These are phyloP conservation scores for Leptinotarsa undecemlineata DNA, from an alignment of 1,140 invertebrate species.

Conservation along the genomic window DNA sequence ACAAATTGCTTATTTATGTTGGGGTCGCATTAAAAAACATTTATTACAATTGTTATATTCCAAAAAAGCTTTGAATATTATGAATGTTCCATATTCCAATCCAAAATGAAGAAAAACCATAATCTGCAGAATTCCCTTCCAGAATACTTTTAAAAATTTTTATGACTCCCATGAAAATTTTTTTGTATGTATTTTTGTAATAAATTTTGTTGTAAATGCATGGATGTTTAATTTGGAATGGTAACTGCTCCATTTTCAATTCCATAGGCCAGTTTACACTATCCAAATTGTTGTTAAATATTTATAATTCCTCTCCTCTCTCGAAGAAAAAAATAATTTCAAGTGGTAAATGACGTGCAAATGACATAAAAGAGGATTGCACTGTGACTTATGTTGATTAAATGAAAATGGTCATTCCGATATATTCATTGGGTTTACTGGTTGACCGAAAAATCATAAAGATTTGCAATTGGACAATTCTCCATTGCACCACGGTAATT, in stretches of 20 bases:
- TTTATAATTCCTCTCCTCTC: neutral
- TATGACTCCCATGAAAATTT: neutral
- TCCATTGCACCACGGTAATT: too few relatives aligned
- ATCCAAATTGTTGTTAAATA: neutral
- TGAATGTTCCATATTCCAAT: neutral
- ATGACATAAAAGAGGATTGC: too few relatives aligned
- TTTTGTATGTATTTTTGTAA: constrained; percentile 24
- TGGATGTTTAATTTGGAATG: constrained; percentile 22
- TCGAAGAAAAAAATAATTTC: neutral
- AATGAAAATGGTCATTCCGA: neutral
- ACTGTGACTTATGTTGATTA: neutral
- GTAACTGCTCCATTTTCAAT: neutral
- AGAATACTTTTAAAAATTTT: neutral
- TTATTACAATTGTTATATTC: too few relatives aligned
- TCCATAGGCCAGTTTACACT: neutral
- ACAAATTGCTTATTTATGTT: too few relatives aligned
- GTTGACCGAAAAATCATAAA: too few relatives aligned
- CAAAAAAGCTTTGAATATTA: too few relatives aligned
- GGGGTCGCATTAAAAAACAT: too few relatives aligned
- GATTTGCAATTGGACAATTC: too few relatives aligned
- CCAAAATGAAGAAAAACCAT: neutral
- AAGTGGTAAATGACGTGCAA: too few relatives aligned
- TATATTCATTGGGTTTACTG: too few relatives aligned
- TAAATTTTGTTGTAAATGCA: constrained; percentile 19
- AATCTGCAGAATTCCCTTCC: constrained; percentile 3